Base-by-base conservation (phyloP, 2,888 invertebrate species). In the Hirtodrosophila trivittata region DNA sequence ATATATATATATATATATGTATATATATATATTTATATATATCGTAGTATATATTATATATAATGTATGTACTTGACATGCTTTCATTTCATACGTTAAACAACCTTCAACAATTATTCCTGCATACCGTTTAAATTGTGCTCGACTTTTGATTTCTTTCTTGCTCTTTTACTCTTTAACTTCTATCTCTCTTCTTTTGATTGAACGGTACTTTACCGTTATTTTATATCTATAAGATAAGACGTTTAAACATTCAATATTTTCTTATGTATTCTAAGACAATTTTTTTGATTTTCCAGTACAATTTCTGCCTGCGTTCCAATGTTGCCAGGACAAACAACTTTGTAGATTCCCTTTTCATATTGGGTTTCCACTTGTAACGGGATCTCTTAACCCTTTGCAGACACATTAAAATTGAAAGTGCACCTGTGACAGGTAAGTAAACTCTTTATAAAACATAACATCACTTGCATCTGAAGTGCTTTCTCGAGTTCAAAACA, bases 91-190 rank as follows among this genome's bases (percentile, higher is more conserved):
- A 28, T 51, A 51, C 55, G 32, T 56, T 55, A 57, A 69, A 64
- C 69, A 69, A 69, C 65, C 69, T 39, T 75, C 70, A 75, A 72
- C 60, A 72, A 69, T 59, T 32, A 47, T 58, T 64, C 57, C 74
- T 71, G 75, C 72, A 60, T 69, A 39, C 59, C 59, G 47, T 50
- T 50, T 16, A 67, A 67, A n/a, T 68, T 67, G 66, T 67, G 68
- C 46, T 59, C 38, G 16, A 18, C 18, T 30, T 30, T 21, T 26
- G 6, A 6, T n/a, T 16, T 33, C 28, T 38, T 21, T 13, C 35
- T 50, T 39, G 28, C 26, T 26, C 13, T 42, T 13, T 3, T 14
- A 1, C 7, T 35, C 13, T 35, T 6, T 7, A 12, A 9, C 13
- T 28, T 21, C 5, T 18, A 26, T 25, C 8, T 25, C 12, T 25